phyloP scores from a whole-genome alignment of 2,888 invertebrate species.

The Leucoma salicis region DNA sequence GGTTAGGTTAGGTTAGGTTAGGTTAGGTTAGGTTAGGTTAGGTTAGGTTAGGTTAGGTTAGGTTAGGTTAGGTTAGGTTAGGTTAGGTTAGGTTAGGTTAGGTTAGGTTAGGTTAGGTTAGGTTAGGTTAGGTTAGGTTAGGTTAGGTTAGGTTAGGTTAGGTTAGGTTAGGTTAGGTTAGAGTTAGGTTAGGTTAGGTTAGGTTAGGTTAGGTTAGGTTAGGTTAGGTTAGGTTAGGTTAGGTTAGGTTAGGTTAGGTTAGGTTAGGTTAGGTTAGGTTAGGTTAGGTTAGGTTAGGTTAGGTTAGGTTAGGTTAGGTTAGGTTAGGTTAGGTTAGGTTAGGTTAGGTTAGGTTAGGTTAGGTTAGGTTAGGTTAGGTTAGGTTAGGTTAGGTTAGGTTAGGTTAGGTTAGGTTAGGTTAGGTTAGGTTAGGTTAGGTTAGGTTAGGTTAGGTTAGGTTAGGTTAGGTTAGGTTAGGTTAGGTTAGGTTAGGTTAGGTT shows the following conservation, averaged over 20 bases:
- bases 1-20: constrained; percentile 20
- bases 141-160: constrained; percentile 33
- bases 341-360: constrained; percentile 4
- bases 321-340: neutral
- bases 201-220: constrained; percentile 29
- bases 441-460: constrained; percentile 10
- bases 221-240: constrained; percentile 33
- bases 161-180: too few relatives aligned
- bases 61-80: constrained; percentile 23
- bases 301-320: neutral
- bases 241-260: constrained; percentile 19
- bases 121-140: constrained; percentile 31
- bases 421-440: constrained; percentile 10
- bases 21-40: constrained; percentile 30
- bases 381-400: constrained; percentile 4
- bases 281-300: neutral
- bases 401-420: constrained; percentile 9
- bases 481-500: constrained; percentile 10
- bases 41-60: constrained; percentile 29
- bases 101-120: constrained; percentile 18
- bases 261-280: constrained; percentile 22
- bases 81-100: constrained; percentile 21
- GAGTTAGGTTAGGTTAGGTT: constrained; percentile 31
- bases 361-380: constrained; percentile 4
- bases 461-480: constrained; percentile 6